Evolutionary conservation across 1,140 invertebrate species (phyloP).

Genomic region (Wasmannia auropunctata): DNA sequence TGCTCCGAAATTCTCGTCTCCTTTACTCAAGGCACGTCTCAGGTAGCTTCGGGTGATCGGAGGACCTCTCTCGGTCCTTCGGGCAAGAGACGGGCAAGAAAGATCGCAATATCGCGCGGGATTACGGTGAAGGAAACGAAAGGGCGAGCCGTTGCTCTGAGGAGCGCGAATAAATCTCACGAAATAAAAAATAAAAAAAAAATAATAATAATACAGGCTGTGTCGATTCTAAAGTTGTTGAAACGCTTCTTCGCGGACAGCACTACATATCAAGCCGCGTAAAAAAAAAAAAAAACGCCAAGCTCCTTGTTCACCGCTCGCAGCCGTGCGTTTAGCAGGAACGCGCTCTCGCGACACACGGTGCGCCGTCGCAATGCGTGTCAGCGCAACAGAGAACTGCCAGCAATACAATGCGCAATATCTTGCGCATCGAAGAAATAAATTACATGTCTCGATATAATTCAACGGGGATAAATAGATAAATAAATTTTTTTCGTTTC

Average conservation of each 20-base stretch:
- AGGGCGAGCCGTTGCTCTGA: neutral
- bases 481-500: constrained; percentile 5
- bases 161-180: constrained; percentile 15
- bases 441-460: neutral
- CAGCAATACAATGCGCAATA: neutral
- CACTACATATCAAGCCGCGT: constrained; percentile 53
- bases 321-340: neutral
- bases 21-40: constrained; percentile 16
- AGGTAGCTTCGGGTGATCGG: constrained; percentile 12
- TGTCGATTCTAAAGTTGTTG: constrained; percentile 51
- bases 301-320: constrained; percentile 28
- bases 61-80: neutral
- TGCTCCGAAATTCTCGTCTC: constrained; percentile 58
- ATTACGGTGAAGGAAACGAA: neutral
- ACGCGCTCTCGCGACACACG: constrained; percentile 23
- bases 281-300: constrained; percentile 8
- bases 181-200: no score
- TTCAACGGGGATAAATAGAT: constrained; percentile 1
- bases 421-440: neutral
- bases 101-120: neutral
- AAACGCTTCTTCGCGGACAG: constrained; percentile 51
- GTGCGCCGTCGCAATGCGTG: neutral
- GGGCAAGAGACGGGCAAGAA: neutral
- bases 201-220: constrained; percentile 51
- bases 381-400: constrained; percentile 4